Evolutionary conservation across 1,140 invertebrate species (phyloP), one percentile per base, ranked within the genome.

Genomic region (Phortica variegata): DNA sequence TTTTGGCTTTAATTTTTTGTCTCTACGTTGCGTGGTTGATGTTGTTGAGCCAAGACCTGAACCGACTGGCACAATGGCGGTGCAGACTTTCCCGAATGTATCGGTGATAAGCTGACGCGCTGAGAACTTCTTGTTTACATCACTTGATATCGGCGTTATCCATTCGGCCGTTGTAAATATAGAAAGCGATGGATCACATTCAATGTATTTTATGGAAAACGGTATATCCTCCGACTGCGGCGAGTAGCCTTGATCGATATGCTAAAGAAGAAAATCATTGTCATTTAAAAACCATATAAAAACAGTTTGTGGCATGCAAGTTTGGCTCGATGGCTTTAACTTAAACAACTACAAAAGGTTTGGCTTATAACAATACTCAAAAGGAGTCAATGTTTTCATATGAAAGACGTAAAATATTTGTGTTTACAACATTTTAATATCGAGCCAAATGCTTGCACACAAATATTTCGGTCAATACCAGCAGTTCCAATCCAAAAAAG

Each of bases 401-500:
- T n/a, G n/a, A n/a, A n/a, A n/a, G n/a, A n/a, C n/a, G n/a, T n/a
- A n/a, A n/a, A n/a, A n/a, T n/a, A n/a, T n/a, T n/a, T n/a, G n/a
- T n/a, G n/a, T n/a, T n/a, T n/a, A n/a, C n/a, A n/a, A n/a, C n/a
- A n/a, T n/a, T n/a, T n/a, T n/a, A n/a, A n/a, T n/a, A n/a, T n/a
- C n/a, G n/a, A n/a, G n/a, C n/a, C n/a, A n/a, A n/a, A n/a, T n/a
- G n/a, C n/a, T n/a, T n/a, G n/a, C n/a, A n/a, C n/a, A n/a, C 9
- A 17, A 45, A 4, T 32, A 7, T 7, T 41, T 40, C 16, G 15
- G 18, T 7, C n/a, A 29, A 16, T 78, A 84, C 82, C 77, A 80
- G 61, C 56, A 83, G 49, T 56, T 83, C 79, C 45, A 84, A 65
- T 19, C 80, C 81, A 73, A 81, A 81, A 73, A 79, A 80, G 58